phyloP scores from a whole-genome alignment of 2,113 vertebrate species.

The Nansenia antarctica region DNA sequence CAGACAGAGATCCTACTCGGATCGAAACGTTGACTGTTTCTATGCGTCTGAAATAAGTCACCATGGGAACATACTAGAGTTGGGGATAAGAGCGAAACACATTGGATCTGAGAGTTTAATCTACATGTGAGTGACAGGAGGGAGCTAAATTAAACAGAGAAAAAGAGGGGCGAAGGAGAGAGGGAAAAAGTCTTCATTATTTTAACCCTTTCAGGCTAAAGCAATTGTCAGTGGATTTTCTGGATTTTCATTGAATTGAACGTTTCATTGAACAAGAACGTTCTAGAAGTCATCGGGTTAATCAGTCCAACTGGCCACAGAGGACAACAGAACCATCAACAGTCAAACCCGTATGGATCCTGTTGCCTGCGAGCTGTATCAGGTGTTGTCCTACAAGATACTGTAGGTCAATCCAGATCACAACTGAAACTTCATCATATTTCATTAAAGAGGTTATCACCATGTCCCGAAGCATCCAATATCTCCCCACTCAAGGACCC shows the following conservation, averaged over 20 bases:
- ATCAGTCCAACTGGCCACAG: not conserved
- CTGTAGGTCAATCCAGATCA: not conserved
- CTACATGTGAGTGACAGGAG: conserved; percentile 68
- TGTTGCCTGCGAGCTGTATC: not conserved
- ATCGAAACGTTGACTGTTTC: too few relatives aligned
- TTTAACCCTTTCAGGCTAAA: conserved; percentile 18
- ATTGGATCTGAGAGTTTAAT: conserved; percentile 71
- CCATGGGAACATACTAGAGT: too few relatives aligned
- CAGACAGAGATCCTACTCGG: too few relatives aligned
- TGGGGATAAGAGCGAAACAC: conserved; percentile 59
- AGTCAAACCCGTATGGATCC: not conserved
- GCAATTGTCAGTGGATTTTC: conserved; percentile 2
- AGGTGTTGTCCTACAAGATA: not conserved
- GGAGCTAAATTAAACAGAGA: conserved; percentile 67
- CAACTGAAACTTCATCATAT: not conserved
- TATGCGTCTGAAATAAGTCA: too few relatives aligned
- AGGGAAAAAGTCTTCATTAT: not conserved
- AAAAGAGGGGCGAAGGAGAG: conserved; percentile 29
- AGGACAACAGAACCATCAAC: not conserved
- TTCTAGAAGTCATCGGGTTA: not conserved
- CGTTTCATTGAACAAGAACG: not conserved
- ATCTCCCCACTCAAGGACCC: conserved; percentile 1
- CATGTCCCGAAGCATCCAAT: not conserved
- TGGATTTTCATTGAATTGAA: not conserved
- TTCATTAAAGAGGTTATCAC: not conserved